Evolutionary conservation across 2,113 vertebrate species (phyloP).

Genomic region (Hemichromis elongatus): DNA sequence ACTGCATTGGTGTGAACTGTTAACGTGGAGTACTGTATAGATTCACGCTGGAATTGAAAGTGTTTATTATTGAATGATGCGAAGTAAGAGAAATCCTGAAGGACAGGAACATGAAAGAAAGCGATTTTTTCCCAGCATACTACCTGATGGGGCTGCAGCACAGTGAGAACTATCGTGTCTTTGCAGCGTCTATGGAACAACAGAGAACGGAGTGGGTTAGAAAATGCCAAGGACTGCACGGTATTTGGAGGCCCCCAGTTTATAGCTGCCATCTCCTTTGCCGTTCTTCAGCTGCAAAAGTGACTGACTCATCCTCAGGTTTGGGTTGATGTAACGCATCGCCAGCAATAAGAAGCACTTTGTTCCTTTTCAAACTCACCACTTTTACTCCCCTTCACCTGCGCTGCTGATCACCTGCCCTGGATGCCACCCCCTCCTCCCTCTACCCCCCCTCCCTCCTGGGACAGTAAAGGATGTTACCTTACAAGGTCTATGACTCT

Average conservation of each 20-base stretch:
- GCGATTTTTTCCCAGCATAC: conserved; percentile 46
- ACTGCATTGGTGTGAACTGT: background rate
- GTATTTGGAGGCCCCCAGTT: conserved; percentile 40
- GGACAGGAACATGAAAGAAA: conserved; percentile 31
- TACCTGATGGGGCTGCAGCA: conserved; percentile 95
- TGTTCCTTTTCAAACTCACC: conserved; percentile 12
- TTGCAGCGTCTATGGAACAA: conserved; percentile 84
- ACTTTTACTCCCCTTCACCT: conserved; percentile 5
- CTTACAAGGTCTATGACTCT: conserved; percentile 98
- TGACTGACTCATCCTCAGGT: conserved; percentile 49
- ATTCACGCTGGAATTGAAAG: conserved; percentile 6
- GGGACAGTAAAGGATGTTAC: conserved; percentile 83
- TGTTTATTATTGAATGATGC: conserved; percentile 3
- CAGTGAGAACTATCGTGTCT: conserved; percentile 90
- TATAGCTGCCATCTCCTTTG: conserved; percentile 37
- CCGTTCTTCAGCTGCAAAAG: conserved; percentile 39
- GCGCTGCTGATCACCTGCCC: background rate
- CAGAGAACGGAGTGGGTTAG: conserved; percentile 59
- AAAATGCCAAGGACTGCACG: conserved; percentile 29
- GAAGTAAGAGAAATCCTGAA: conserved; percentile 10
- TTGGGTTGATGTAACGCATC: conserved; percentile 35
- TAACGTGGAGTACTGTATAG: background rate
- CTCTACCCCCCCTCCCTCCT: conserved; percentile 48
- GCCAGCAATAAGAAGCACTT: conserved; percentile 4
- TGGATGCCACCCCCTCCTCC: background rate